A percentile compares a stretch with the other conserved stretches of the same genome.
phyloP scores from a whole-genome alignment of 2,113 vertebrate genomes.

The Ginglymostoma cirratum region DNA sequence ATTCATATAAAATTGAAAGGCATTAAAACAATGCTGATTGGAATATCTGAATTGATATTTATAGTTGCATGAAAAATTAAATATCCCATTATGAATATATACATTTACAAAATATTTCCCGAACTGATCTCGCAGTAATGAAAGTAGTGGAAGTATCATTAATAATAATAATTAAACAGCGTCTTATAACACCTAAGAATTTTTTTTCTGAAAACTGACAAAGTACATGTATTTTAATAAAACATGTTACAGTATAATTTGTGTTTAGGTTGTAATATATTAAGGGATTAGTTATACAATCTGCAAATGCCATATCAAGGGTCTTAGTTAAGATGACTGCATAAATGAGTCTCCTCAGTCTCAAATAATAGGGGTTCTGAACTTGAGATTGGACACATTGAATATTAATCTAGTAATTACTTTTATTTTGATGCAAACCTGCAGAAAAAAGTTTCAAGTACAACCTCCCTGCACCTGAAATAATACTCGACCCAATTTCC shows the following conservation, averaged over 20 bases:
- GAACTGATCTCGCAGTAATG: background rate
- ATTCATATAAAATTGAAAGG: background rate
- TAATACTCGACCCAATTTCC: background rate
- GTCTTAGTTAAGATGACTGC: background rate
- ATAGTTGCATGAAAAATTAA: background rate
- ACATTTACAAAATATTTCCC: background rate
- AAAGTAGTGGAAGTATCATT: background rate
- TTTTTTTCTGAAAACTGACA: background rate
- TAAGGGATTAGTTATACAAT: background rate
- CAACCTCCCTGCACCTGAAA: background rate
- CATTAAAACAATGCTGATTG: background rate
- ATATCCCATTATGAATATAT: background rate
- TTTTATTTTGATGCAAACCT: background rate
- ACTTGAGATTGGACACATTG: background rate
- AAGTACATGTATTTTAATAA: slow-evolving; percentile 28
- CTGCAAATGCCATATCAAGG: background rate
- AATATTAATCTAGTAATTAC: background rate
- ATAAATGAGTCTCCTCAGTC: background rate
- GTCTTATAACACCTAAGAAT: background rate
- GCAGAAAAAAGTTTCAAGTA: background rate
- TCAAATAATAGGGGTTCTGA: background rate
- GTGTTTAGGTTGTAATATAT: background rate
- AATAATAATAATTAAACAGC: slow-evolving; percentile 18
- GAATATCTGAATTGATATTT: background rate
- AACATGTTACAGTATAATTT: slow-evolving; percentile 25